Base-by-base conservation (phyloP, 2,797 vertebrate species). In the Sebastes dallii region DNA sequence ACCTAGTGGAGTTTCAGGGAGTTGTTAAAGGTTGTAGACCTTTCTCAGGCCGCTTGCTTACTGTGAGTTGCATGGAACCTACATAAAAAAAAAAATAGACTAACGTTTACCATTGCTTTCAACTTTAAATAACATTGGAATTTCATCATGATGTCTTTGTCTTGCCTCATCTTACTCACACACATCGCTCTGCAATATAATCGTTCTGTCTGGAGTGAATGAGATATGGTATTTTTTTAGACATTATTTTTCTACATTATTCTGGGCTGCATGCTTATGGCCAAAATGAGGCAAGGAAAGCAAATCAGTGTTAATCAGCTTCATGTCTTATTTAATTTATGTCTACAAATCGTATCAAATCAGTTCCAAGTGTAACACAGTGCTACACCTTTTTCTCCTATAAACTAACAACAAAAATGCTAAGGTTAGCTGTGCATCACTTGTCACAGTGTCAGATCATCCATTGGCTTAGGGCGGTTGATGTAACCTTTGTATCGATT, bases 401-500 rank as follows among this genome's bases (percentile, higher is more conserved):
- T 60, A 20, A 66, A 65, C 30, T 32, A 12, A 20, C 11, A 69
- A 34, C 3, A 36, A 5, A 71, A 30, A 27, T 3, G 7, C 14
- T 52, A 16, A 78, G 34, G 20, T 25, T 25, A 77, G 50, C 52
- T 29, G 42, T 30, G 25, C 39, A 58, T 66, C 58, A 30, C 66
- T 58, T 72, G 50, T 55, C 68, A 25, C 36, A 8, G 39, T 66
- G 62, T 65, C 55, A 27, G 61, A 34, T 67, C 42, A 58, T 64
- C 73, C 76, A 16, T 66, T 71, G 27, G 27, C 55, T 75, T 32
- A 30, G 52, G 39, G 27, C 4, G 10, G 50, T 75, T 79, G 60
- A 78, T 84, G 70, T 86, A 84, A 88, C 83, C 83, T 91, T 86
- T 88, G 55, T 55, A 32, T 83, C 32, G 46, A 24, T 46, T 4